These are phyloP conservation scores for Epinotia brunnichana DNA, from an alignment of 2,888 invertebrate species.

Conservation along the genomic window DNA sequence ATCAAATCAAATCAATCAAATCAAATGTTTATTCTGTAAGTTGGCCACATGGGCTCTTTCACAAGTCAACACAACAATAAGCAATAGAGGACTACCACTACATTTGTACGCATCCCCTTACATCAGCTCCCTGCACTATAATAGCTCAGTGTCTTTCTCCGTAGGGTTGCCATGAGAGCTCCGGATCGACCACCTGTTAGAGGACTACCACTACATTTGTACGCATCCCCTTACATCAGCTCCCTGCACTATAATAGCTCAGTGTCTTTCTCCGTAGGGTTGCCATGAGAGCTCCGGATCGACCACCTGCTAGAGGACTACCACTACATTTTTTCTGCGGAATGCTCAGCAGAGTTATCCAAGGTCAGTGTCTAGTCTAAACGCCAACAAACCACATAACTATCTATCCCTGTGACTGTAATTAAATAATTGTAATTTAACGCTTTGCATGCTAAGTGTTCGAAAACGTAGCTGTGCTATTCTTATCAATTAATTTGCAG, in stretches of 20 bases:
- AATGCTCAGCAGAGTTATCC: conserved; percentile 26
- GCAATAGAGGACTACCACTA: too few species aligned
- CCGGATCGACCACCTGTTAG: too few species aligned
- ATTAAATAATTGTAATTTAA: background rate
- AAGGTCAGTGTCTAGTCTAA: conserved; percentile 39
- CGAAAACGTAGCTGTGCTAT: background rate
- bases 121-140: too few species aligned
- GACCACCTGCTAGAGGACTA: conserved; percentile 31
- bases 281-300: conserved; percentile 30
- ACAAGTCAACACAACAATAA: too few species aligned
- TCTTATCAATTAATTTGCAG: background rate
- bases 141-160: too few species aligned
- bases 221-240: too few species aligned
- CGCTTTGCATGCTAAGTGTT: conserved; percentile 11
- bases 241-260: conserved; percentile 2
- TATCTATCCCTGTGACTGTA: background rate
- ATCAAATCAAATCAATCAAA: too few species aligned
- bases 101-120: too few species aligned
- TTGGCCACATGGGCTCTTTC: too few species aligned
- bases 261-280: conserved; percentile 27
- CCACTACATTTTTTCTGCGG: conserved; percentile 33
- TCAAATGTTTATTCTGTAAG: too few species aligned
- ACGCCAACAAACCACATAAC: background rate
- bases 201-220: too few species aligned
- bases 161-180: too few species aligned